A percentile compares a stretch with the other conserved stretches of the same genome.
Conservation (phyloP, 2,113 vertebrate species). For the Procavia capensis region DNA sequence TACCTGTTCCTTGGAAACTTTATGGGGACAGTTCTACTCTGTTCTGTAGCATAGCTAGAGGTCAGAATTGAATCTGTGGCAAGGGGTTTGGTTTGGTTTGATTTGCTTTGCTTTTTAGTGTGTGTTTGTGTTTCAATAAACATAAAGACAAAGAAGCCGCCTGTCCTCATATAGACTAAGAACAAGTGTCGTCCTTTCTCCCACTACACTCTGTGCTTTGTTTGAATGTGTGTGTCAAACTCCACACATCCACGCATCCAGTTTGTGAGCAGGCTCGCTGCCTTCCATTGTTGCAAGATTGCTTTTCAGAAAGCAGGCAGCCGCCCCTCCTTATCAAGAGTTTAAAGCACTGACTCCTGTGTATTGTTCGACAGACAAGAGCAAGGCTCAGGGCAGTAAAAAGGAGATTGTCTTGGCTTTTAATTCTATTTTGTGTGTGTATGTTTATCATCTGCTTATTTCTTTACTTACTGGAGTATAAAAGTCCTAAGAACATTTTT, state of each 20-base stretch:
- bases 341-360: neutral
- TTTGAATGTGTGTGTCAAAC: neutral
- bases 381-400: neutral
- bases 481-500: neutral
- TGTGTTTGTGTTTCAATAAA: neutral
- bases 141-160: neutral
- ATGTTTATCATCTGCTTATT: neutral
- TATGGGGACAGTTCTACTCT: no score
- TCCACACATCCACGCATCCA: no score
- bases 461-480: neutral
- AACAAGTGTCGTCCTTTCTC: neutral
- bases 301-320: neutral
- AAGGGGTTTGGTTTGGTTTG: no score
- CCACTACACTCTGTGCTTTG: neutral
- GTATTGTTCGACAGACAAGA: neutral
- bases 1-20: no score
- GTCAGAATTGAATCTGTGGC: no score
- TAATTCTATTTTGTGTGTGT: neutral
- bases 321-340: no score
- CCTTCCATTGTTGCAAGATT: no score
- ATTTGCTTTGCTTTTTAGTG: neutral
- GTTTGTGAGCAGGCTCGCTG: accelerated
- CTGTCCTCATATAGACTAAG: neutral
- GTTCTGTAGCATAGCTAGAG: no score
- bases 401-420: neutral